phyloP scores from a whole-genome alignment of 2,888 invertebrate genomes.

The Norana najaformis region DNA sequence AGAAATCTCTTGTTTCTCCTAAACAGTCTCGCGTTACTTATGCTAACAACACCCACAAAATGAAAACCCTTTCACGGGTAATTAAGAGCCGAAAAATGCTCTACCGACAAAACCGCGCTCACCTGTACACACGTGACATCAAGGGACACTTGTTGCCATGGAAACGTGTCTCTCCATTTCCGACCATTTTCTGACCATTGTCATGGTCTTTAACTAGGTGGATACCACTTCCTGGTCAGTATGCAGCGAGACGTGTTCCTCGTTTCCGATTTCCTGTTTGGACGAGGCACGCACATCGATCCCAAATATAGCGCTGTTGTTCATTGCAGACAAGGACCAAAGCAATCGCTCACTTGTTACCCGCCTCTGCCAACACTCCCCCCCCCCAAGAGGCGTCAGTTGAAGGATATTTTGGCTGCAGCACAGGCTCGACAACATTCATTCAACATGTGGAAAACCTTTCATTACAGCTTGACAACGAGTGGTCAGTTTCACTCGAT shows the following conservation, averaged over 20 bases:
- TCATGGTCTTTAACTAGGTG: background rate
- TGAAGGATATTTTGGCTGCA: background rate
- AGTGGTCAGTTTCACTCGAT: background rate
- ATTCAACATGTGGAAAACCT: no score
- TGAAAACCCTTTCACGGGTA: background rate
- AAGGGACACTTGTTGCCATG: background rate
- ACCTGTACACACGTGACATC: background rate
- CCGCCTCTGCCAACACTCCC: no score
- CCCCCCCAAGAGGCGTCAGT: no score
- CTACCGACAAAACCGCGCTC: background rate
- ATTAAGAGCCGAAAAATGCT: background rate
- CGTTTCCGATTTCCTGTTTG: background rate
- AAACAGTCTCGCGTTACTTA: background rate
- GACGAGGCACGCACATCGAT: no score
- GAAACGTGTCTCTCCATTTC: background rate
- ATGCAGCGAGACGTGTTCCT: background rate
- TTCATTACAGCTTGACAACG: background rate
- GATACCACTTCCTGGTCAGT: background rate
- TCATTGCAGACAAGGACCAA: background rate
- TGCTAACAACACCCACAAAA: background rate
- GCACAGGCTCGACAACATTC: background rate
- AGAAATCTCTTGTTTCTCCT: background rate
- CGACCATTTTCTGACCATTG: background rate
- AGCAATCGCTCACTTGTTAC: background rate
- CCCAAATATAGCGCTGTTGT: background rate